Percentiles rank a stretch among this genome's conserved stretches.
Conservation (phyloP, 2,797 vertebrate genomes). For the Tenualosa thibaudeaui region DNA sequence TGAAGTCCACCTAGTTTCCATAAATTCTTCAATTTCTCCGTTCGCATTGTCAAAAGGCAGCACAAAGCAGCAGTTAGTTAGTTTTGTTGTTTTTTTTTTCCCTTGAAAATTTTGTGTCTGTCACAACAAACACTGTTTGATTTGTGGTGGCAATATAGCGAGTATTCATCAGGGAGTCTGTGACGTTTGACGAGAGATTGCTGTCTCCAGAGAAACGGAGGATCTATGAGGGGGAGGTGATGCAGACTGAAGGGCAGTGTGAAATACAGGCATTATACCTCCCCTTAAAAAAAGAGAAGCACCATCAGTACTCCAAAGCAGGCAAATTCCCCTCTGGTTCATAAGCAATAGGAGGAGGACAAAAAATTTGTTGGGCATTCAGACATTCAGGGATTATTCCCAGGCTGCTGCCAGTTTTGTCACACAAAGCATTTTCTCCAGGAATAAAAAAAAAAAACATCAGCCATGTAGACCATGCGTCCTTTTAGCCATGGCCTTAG, state of each 20-base stretch:
- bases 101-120: slow-evolving; percentile 8
- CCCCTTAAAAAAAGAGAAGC: slow-evolving; percentile 15
- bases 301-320: slow-evolving; percentile 20
- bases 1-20: slow-evolving; percentile 16
- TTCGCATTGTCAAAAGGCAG: slow-evolving; percentile 2
- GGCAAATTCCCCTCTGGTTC: slow-evolving; percentile 19
- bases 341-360: neutral
- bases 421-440: neutral
- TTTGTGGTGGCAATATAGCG: neutral
- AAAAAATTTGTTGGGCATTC: neutral
- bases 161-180: neutral
- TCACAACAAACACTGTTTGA: slow-evolving; percentile 17
- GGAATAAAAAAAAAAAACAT: neutral
- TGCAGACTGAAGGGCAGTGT: slow-evolving; percentile 3
- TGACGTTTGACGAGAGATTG: neutral
- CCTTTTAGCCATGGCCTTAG: neutral
- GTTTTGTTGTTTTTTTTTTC: neutral
- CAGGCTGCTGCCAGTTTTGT: slow-evolving; percentile 6
- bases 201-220: slow-evolving; percentile 8
- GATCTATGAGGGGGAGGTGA: slow-evolving; percentile 9
- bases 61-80: slow-evolving; percentile 11
- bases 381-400: neutral
- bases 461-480: neutral
- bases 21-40: slow-evolving; percentile 18
- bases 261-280: neutral